Conservation (phyloP, 2,113 vertebrate species). For the Eurypyga helias region DNA sequence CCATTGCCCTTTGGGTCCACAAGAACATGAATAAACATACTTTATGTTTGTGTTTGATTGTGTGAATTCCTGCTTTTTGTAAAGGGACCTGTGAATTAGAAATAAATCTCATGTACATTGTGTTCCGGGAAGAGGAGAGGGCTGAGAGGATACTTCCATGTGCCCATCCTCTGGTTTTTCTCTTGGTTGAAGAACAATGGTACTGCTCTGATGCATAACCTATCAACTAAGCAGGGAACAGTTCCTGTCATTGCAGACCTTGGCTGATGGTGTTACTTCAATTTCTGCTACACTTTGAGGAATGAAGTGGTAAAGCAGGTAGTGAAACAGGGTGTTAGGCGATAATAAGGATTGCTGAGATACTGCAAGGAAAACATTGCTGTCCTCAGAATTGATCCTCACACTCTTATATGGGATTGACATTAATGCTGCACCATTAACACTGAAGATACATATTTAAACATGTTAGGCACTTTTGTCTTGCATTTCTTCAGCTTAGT, state of each 20-base stretch:
- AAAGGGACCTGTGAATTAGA: background rate
- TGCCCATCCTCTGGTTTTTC: background rate
- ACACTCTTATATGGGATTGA: background rate
- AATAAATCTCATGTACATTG: rapidly evolving
- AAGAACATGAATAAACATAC: background rate
- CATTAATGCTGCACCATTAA: background rate
- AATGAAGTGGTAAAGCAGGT: background rate
- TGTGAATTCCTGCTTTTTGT: background rate
- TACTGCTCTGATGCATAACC: background rate
- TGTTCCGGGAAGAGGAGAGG: background rate
- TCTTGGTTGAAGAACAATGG: background rate
- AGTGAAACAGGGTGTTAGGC: rapidly evolving
- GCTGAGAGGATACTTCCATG: background rate
- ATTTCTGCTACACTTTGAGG: background rate
- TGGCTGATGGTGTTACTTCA: background rate
- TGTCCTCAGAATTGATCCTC: background rate
- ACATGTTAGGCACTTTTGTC: background rate
- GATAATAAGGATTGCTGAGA: background rate
- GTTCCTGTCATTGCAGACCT: background rate
- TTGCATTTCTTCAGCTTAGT: background rate
- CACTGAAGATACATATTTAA: background rate
- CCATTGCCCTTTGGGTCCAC: background rate
- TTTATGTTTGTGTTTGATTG: background rate
- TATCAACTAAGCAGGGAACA: background rate
- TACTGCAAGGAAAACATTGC: background rate